A percentile compares a stretch with the other conserved stretches of the same genome.
Conservation (phyloP, 2,888 invertebrate genomes). For the Melanophora roralis region DNA sequence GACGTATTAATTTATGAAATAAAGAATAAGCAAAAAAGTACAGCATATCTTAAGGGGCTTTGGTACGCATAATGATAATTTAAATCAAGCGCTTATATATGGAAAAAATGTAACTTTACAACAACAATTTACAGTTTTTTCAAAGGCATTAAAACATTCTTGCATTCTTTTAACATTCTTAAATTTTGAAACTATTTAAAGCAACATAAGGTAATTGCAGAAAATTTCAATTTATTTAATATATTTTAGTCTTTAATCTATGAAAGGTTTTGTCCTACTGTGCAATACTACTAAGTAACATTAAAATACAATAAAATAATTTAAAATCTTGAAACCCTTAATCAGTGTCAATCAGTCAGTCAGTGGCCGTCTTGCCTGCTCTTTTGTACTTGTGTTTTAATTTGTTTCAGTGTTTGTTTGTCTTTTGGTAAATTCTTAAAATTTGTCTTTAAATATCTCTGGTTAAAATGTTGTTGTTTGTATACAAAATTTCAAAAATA, state of each 20-base stretch:
- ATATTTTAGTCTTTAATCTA: neutral
- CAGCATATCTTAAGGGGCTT: too few relatives aligned
- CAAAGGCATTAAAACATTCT: too few relatives aligned
- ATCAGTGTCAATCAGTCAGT: conserved; percentile 53
- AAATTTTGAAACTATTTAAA: too few relatives aligned
- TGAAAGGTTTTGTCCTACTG: conserved; percentile 18
- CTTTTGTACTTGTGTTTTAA: neutral
- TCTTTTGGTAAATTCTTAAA: conserved; percentile 3
- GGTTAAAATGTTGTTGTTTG: neutral
- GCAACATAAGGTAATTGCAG: too few relatives aligned
- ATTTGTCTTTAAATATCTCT: conserved; percentile 10
- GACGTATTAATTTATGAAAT: too few relatives aligned
- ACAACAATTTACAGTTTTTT: too few relatives aligned
- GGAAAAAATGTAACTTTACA: too few relatives aligned
- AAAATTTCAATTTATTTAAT: neutral
- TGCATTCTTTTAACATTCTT: too few relatives aligned
- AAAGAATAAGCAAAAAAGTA: too few relatives aligned
- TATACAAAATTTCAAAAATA: neutral
- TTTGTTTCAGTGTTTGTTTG: conserved; percentile 18
- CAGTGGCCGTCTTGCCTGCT: neutral
- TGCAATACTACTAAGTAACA: neutral
- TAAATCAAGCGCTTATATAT: too few relatives aligned
- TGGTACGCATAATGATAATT: too few relatives aligned
- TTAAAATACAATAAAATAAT: neutral
- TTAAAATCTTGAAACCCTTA: conserved; percentile 38